Evolutionary conservation across 2,888 invertebrate species (phyloP).

Genomic region (Cephalotes varians): DNA sequence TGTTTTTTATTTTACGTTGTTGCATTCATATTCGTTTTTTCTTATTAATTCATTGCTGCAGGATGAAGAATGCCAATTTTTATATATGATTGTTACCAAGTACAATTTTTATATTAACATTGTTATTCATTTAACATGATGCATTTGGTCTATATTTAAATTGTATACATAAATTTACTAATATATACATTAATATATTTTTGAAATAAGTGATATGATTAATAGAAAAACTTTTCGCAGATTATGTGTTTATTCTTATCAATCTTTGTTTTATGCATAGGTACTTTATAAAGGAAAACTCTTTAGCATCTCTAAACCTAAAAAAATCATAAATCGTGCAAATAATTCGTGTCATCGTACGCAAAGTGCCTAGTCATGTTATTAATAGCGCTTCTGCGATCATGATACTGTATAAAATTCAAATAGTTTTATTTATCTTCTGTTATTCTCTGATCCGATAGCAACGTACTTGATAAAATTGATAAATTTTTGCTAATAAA

Average conservation of each 20-base stretch:
- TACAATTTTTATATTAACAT: too few species aligned
- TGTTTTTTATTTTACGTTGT: conserved; percentile 14
- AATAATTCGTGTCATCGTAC: neutral
- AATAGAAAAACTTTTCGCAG: neutral
- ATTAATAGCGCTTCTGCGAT: conserved; percentile 9
- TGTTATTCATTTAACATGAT: neutral
- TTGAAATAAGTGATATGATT: neutral
- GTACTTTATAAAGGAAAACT: conserved; percentile 1
- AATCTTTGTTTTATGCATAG: neutral
- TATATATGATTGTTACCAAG: conserved; percentile 5
- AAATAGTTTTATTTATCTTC: conserved; percentile 28
- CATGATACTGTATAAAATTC: neutral
- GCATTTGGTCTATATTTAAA: neutral
- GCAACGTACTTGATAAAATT: conserved; percentile 12
- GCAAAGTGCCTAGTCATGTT: neutral
- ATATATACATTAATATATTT: neutral
- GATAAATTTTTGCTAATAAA: conserved; percentile 1
- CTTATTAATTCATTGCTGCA: neutral
- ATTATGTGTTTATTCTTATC: neutral
- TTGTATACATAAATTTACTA: neutral
- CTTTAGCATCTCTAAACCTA: neutral
- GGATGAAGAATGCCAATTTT: neutral
- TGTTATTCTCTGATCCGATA: conserved; percentile 5
- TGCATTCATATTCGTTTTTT: neutral
- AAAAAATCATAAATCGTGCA: neutral